A percentile compares a stretch with the other conserved stretches of the same genome.
Evolutionary conservation across 2,797 vertebrate species (phyloP).

Genomic region (Columba guinea): DNA sequence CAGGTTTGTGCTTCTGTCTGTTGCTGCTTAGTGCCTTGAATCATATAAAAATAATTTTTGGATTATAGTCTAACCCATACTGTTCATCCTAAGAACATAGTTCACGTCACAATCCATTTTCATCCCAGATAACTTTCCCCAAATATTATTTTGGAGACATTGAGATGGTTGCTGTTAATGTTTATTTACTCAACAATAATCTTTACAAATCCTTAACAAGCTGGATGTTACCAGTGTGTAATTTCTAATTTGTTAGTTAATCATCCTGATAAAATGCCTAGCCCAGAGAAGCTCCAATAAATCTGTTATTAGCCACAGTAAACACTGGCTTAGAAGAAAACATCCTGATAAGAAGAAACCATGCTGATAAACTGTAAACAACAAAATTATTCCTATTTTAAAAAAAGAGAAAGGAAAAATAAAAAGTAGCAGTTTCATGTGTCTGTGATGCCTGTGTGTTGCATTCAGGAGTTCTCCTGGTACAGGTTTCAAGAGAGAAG

Average conservation of each 20-base stretch:
- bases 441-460: not conserved
- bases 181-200: slow-evolving; percentile 26
- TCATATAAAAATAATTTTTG: not conserved
- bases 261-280: slow-evolving; percentile 45
- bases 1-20: not conserved
- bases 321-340: slow-evolving; percentile 13
- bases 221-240: slow-evolving; percentile 18
- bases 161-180: not conserved
- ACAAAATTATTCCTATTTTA: not conserved
- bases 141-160: not conserved
- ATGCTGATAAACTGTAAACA: not conserved
- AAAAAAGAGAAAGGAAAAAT: not conserved
- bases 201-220: slow-evolving; percentile 45
- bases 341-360: not conserved
- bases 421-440: not conserved
- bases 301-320: slow-evolving; percentile 32
- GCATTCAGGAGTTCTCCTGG: not conserved
- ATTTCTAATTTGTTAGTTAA: slow-evolving; percentile 61
- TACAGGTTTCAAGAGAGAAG: not conserved
- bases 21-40: not conserved
- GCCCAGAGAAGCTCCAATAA: not conserved
- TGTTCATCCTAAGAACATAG: not conserved
- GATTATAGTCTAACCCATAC: not conserved
- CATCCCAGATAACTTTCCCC: not conserved
- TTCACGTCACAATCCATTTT: not conserved